Evolutionary conservation across 2,888 invertebrate genomes (phyloP), one percentile per base, ranked within the genome.

Genomic region (Cerastoderma edule): DNA sequence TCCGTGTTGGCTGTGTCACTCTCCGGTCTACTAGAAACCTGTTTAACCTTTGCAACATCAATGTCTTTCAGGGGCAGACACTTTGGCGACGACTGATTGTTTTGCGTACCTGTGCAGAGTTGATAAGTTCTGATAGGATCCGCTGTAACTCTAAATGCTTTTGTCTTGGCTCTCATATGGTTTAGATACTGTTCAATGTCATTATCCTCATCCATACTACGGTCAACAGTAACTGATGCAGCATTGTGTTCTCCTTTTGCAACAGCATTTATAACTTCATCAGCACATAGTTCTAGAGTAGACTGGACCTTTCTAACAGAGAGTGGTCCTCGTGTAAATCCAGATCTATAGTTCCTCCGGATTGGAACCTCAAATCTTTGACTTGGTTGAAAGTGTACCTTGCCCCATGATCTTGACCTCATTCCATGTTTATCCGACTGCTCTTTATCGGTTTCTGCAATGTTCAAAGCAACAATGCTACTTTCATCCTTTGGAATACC

Each of bases 121-220:
- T 72, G 65, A 35, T 67, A 72, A 39, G 48, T 72, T 54, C 33
- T 72, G 8, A 66, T 30, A 30, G 72, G 72, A 24, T 32, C 24
- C 0, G 33, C n/a, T 19, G 32, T 56, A 3, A 72, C 16, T 48
- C 72, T 65, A 10, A 6, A 8, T 4, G 44, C 16, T 48, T 72
- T 71, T 50, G 35, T 57, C 44, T 48, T 65, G 27, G 48, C 27
- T 33, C 48, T 66, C 0, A 66, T 3, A 24, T 66, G 24, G 48
- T 30, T 57, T n/a, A 66, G 24, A 24, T 46, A 33, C 16, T 33
- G 44, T 66, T 66, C 66, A 28, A 65, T 35, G 24, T 46, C 35
- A 10, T 63, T 60, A 46, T 10, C 30, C 28, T 8, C 16, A 16
- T 28, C 57, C 46, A 6, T 6, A 46, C 13, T 46, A 3, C 22